Base-by-base conservation (phyloP, 2,113 vertebrate species). In the Chloropsis cyanopogon region DNA sequence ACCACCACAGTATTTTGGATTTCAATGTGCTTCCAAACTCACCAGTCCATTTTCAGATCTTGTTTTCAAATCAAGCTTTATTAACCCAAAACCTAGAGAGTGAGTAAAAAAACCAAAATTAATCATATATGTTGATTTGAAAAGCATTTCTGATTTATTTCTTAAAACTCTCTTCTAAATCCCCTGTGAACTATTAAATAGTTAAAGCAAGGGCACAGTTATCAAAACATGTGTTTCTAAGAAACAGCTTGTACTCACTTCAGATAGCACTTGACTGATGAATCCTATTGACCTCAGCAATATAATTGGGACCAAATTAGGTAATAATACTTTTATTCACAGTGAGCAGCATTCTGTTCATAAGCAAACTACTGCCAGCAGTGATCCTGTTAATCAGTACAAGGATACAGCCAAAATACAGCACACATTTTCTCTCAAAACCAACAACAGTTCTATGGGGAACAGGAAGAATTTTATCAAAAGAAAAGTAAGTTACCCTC, bases 21-120 rank as follows among this genome's bases (percentile, higher is more conserved):
- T 82, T 81, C 35, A 41, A 2, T 23, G 14, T 20, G 35, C 42
- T 46, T 79, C 77, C 79, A 69, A 82, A 98, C 99, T 99, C 97
- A 99, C 99, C 98, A 99, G 96, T 97, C 99, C 99, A 97, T 99
- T 99, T 97, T 99, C 99, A 76, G 99, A 99, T 97, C 98, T 99
- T 53, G 99, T 99, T 98, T 99, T 99, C 98, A 99, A 97, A 95
- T 99, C 99, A 90, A 99, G 97, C 95, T 99, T 99, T 97, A 99
- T 98, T 82, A 99, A 98, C 82, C 99, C 99, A 92, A 99, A 99
- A 86, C 99, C 99, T 99, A 96, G 80, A 97, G 96, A 44, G 93
- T 59, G 14, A 76, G 47, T 90, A 93, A 87, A 95, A 90, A 71
- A 29, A 3, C 8, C 8, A 37, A 37, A 37, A 82, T 5, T 1